These are phyloP conservation scores for Enteromius trimaculatus DNA, from an alignment of 2,797 vertebrate species.

Conservation along the genomic window DNA sequence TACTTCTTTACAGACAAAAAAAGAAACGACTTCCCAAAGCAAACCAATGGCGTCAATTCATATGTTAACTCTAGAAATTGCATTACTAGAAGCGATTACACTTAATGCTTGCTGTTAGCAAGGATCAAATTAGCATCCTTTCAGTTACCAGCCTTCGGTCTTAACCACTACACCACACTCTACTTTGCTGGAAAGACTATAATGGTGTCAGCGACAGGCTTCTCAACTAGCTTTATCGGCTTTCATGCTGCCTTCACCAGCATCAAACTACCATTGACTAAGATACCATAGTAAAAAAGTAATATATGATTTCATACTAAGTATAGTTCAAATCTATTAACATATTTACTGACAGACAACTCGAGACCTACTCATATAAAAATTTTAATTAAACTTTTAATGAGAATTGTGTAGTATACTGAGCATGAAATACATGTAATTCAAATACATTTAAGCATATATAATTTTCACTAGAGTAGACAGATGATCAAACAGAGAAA, in stretches of 20 bases:
- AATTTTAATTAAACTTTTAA: no score
- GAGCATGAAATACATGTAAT: no score
- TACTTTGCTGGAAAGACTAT: background rate
- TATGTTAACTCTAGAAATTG: background rate
- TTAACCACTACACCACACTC: background rate
- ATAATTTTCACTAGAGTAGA: no score
- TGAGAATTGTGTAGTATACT: no score
- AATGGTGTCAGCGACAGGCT: background rate
- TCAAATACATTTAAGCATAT: no score
- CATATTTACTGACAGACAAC: no score
- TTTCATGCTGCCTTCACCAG: background rate
- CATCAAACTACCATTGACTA: background rate
- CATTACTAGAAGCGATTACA: background rate
- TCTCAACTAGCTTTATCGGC: background rate
- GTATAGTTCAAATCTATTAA: no score
- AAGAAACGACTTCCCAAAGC: background rate
- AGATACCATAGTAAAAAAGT: background rate
- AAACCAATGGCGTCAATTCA: background rate
- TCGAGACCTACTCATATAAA: no score
- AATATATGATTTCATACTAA: no score
- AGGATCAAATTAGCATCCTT: background rate
- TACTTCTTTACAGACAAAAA: conserved; percentile 27
- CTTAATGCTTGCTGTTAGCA: background rate
- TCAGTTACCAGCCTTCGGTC: background rate
- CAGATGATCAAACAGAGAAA: background rate